Evolutionary conservation across 2,888 invertebrate species (phyloP), one percentile per base, ranked within the genome.

Genomic region (Tipula unca): DNA sequence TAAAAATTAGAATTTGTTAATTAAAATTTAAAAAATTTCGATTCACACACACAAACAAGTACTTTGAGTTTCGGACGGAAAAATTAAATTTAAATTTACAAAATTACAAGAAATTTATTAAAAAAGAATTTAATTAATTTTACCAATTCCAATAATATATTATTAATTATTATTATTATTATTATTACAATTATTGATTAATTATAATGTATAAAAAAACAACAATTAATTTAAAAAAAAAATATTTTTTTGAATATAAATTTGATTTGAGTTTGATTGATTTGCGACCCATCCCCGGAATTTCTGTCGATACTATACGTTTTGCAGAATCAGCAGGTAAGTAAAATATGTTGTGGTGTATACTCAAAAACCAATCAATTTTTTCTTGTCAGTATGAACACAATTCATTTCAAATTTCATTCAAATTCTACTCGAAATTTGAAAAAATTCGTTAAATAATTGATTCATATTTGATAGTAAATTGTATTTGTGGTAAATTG

Each of bases 121-220:
- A 69, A 10, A 69, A 69, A 6, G 69, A 14, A 25, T 48, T 48
- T 48, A 48, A 48, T 69, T 69, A 20, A 69, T 69, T 69, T 69
- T 69, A 69, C 69, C 69, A 69, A 69, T 69, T 69, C 69, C 69
- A 69, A 69, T 69, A 69, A 69, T 69, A 69, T 69, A 69, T 25
- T 69, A 69, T 69, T 69, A 69, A 69, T 69, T 69, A 54, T 54
- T 54, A 54, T 48, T 48, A 48, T 48, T 48, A 54, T 54, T 69
- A 69, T 69, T 69, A 69, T 69, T 69, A 69, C 69, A 69, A 69
- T 69, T 69, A 69, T 69, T 69, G 69, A 69, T 69, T 69, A 69
- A 69, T 69, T 69, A 69, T 69, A 69, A 69, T 69, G 69, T 69
- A 69, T 69, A 69, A 69, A 69, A 20, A 69, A 69, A 69, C 69